Conservation (phyloP, 2,113 vertebrate genomes). For the Vidua macroura region DNA sequence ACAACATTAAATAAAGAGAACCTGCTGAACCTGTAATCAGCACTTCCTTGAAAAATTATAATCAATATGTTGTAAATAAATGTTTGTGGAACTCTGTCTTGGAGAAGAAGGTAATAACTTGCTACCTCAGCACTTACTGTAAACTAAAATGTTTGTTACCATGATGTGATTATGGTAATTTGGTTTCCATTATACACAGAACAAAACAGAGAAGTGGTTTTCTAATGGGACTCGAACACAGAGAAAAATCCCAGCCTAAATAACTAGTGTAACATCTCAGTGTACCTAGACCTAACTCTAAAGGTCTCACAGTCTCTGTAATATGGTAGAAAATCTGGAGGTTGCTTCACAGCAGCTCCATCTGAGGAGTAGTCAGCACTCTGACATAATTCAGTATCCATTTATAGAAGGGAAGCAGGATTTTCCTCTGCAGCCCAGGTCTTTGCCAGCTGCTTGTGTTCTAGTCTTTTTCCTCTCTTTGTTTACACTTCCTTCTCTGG, state of each 20-base stretch:
- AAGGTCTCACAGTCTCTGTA: not conserved
- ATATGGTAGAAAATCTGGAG: not conserved
- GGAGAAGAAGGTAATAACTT: not conserved
- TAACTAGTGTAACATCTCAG: not conserved
- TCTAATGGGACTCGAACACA: not conserved
- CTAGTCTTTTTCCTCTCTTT: not conserved
- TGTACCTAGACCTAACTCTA: not conserved
- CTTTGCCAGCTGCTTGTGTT: not conserved
- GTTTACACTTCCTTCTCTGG: not conserved
- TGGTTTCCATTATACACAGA: not conserved
- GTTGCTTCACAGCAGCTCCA: not conserved
- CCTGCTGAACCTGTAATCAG: not conserved
- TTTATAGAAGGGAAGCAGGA: not conserved
- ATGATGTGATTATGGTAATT: not conserved
- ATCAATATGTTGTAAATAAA: not conserved
- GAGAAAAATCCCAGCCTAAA: not conserved
- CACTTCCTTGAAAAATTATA: not conserved
- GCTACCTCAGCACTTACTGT: not conserved
- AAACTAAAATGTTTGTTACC: not conserved
- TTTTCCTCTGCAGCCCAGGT: not conserved
- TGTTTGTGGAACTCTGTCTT: not conserved
- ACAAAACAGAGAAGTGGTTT: not conserved
- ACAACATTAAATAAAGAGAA: not conserved
- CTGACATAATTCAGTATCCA: not conserved
- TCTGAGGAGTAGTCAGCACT: not conserved